Conservation (phyloP, 2,888 invertebrate species). For the Chloromyia formosa region DNA sequence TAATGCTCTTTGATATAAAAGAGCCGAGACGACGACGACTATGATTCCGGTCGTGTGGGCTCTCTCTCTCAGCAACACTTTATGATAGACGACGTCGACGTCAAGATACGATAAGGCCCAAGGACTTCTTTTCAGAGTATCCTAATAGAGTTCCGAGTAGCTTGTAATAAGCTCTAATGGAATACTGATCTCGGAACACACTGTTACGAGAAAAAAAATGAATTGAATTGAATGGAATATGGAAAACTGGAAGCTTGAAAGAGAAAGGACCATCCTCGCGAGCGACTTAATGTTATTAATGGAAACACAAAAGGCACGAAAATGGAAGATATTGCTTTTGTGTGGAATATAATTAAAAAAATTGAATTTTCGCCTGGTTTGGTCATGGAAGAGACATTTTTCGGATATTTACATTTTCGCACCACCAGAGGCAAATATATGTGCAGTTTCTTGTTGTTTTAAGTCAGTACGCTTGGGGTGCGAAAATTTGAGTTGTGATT, state of each 20-base stretch:
- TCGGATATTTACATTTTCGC: too few relatives aligned
- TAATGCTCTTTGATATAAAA: slow-evolving; percentile 16
- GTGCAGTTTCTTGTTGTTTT: too few relatives aligned
- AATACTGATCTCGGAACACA: slow-evolving; percentile 27
- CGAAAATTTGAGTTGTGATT: too few relatives aligned
- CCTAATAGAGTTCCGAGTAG: slow-evolving; percentile 36
- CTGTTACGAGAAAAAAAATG: neutral
- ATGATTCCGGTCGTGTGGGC: neutral
- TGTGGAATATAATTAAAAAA: slow-evolving; percentile 31
- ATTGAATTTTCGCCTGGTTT: neutral
- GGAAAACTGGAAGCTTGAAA: too few relatives aligned
- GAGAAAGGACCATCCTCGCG: neutral
- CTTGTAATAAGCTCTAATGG: slow-evolving; percentile 37
- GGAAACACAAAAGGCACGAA: slow-evolving; percentile 8
- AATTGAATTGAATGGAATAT: too few relatives aligned
- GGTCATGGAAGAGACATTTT: too few relatives aligned
- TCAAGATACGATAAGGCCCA: slow-evolving; percentile 14
- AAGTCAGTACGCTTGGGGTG: too few relatives aligned
- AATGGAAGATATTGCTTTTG: slow-evolving; percentile 12
- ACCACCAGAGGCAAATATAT: too few relatives aligned
- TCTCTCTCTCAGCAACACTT: neutral
- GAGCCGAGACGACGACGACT: too few relatives aligned
- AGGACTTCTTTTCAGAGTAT: neutral
- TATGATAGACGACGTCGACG: slow-evolving; percentile 7
- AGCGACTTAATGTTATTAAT: slow-evolving; percentile 35